These are phyloP conservation scores for Anastatus disparis DNA, from an alignment of 1,140 invertebrate species.

Conservation along the genomic window DNA sequence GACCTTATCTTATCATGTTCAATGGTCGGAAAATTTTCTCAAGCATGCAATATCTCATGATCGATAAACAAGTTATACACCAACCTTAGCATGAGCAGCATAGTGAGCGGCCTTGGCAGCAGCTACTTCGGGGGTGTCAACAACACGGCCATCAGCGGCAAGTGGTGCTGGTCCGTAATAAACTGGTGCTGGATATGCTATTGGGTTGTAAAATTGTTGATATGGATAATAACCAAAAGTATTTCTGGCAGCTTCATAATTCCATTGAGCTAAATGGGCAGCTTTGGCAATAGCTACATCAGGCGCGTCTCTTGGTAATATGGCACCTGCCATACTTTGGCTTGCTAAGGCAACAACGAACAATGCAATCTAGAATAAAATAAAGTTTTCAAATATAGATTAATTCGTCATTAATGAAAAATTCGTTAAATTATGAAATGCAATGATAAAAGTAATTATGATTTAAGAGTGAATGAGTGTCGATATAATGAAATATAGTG, in stretches of 20 bases:
- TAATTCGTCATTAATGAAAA: not conserved
- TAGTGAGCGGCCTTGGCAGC: slow-evolving; percentile 71
- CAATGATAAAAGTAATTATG: not conserved
- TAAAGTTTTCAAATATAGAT: not conserved
- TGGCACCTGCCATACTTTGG: slow-evolving; percentile 31
- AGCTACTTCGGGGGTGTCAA: slow-evolving; percentile 73
- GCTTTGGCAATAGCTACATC: slow-evolving; percentile 72
- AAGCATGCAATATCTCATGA: too few species aligned
- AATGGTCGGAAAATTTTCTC: too few species aligned
- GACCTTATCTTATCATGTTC: too few species aligned
- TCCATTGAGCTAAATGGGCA: slow-evolving; percentile 65
- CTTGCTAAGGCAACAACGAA: slow-evolving; percentile 43
- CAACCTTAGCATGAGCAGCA: slow-evolving; percentile 66
- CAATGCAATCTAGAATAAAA: slow-evolving; percentile 26
- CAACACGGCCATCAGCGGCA: slow-evolving; percentile 71
- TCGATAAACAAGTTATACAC: too few species aligned
- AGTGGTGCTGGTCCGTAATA: slow-evolving; percentile 66
- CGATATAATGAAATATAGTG: too few species aligned
- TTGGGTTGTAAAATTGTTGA: too few species aligned
- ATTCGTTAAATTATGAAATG: not conserved
- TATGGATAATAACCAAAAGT: too few species aligned
- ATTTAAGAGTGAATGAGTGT: too few species aligned
- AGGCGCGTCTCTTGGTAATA: slow-evolving; percentile 64
- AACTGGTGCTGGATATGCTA: slow-evolving; percentile 25
- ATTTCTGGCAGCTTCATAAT: slow-evolving; percentile 57